These are phyloP conservation scores for Bungarus multicinctus DNA, from an alignment of 2,113 vertebrate species.

Conservation along the genomic window DNA sequence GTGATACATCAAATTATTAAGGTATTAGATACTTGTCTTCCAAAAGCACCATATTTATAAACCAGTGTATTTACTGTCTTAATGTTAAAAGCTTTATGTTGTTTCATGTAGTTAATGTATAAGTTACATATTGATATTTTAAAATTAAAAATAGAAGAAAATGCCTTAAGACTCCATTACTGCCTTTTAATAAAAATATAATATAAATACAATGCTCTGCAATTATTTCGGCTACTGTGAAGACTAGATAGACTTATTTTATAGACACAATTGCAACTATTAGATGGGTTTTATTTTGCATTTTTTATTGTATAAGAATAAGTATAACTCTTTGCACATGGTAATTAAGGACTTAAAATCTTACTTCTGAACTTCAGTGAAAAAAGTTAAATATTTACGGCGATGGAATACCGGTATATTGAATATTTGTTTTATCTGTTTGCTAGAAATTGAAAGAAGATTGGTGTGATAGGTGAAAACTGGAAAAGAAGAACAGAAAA, in stretches of 20 bases:
- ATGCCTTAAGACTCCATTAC: not conserved
- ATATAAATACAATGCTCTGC: not conserved
- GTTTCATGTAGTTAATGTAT: not conserved
- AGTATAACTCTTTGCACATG: not conserved
- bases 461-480: conserved; percentile 14
- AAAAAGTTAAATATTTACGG: not conserved
- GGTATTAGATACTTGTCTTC: conserved; percentile 38
- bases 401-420: not conserved
- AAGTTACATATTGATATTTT: not conserved
- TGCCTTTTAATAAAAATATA: not conserved
- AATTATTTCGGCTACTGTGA: not conserved
- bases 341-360: not conserved
- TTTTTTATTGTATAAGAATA: not conserved
- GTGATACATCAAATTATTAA: not conserved
- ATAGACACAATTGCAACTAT: not conserved
- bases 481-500: not conserved
- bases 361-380: not conserved
- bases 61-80: not conserved
- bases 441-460: conserved; percentile 45
- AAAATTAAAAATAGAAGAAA: not conserved
- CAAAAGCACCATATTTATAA: not conserved
- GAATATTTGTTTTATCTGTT: conserved; percentile 1
- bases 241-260: not conserved
- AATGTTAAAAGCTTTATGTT: not conserved
- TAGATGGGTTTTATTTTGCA: not conserved